phyloP scores from a whole-genome alignment of 2,113 vertebrate species.

The Heterochromis multidens region DNA sequence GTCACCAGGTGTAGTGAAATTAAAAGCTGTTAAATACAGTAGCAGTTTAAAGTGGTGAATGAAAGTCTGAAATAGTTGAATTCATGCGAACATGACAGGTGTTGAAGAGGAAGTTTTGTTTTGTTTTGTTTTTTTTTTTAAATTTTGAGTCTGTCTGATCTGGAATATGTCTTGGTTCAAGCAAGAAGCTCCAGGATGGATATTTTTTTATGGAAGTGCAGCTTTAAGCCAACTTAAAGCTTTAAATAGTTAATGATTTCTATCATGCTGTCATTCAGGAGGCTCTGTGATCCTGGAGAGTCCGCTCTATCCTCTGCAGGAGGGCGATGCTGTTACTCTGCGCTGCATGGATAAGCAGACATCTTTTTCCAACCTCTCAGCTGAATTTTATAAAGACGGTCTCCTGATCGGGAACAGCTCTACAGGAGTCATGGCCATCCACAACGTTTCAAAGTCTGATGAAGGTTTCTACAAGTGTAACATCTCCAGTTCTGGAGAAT shows the following conservation, averaged over 20 bases:
- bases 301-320: neutral
- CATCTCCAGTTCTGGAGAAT: neutral
- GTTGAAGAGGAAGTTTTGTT: neutral
- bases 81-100: neutral
- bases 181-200: neutral
- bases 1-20: neutral
- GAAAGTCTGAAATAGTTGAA: neutral
- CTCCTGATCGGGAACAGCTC: neutral
- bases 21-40: neutral
- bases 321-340: neutral
- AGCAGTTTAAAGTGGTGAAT: neutral
- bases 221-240: neutral
- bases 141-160: neutral
- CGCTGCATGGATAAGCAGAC: neutral
- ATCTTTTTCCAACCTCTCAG: neutral
- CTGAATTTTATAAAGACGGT: neutral
- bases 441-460: neutral
- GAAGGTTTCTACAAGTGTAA: neutral
- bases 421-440: neutral
- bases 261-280: neutral
- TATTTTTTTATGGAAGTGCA: rapidly evolving
- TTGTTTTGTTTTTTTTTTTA: neutral
- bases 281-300: constrained; percentile 1
- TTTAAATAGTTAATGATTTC: rapidly evolving
- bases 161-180: neutral